A percentile compares a stretch with the other conserved stretches of the same genome.
Conservation (phyloP, 1,140 invertebrate species). For the Trachymyrmex septentrionalis region DNA sequence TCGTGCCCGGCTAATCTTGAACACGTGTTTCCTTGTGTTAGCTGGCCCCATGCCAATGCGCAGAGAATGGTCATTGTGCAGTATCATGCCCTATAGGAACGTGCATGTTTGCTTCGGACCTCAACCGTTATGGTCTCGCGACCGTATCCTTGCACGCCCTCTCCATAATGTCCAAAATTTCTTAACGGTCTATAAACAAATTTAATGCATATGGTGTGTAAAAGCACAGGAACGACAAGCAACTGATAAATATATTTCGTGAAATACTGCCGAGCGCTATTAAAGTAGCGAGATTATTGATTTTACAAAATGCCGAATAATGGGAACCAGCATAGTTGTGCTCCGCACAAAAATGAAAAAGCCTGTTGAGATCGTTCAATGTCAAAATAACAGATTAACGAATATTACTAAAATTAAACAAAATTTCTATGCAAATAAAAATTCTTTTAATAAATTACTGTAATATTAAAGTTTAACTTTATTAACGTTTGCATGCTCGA, state of each 20-base stretch:
- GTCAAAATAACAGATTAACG: background rate
- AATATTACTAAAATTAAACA: background rate
- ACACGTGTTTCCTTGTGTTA: constrained; percentile 84
- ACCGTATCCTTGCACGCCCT: constrained; percentile 7
- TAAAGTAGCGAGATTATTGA: background rate
- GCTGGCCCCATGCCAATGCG: constrained; percentile 81
- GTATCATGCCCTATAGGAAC: constrained; percentile 59
- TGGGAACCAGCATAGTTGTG: too few species aligned
- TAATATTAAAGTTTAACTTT: background rate
- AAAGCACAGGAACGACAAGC: background rate
- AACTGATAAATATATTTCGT: background rate
- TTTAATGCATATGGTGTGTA: background rate
- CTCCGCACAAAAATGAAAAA: background rate
- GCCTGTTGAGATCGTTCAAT: background rate
- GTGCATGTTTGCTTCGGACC: constrained; percentile 51
- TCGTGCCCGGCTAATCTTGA: constrained; percentile 83
- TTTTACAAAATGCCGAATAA: background rate
- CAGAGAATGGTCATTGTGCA: constrained; percentile 79
- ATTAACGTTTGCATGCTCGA: background rate
- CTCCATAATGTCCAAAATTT: constrained; percentile 25
- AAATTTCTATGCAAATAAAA: background rate
- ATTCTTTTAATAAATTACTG: background rate
- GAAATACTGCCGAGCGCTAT: background rate
- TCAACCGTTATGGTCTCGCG: constrained; percentile 34
- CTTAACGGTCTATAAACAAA: constrained; percentile 32